Evolutionary conservation across 1,140 invertebrate species (phyloP), one percentile per base, ranked within the genome.

Genomic region (Akabosia matsudoensis): DNA sequence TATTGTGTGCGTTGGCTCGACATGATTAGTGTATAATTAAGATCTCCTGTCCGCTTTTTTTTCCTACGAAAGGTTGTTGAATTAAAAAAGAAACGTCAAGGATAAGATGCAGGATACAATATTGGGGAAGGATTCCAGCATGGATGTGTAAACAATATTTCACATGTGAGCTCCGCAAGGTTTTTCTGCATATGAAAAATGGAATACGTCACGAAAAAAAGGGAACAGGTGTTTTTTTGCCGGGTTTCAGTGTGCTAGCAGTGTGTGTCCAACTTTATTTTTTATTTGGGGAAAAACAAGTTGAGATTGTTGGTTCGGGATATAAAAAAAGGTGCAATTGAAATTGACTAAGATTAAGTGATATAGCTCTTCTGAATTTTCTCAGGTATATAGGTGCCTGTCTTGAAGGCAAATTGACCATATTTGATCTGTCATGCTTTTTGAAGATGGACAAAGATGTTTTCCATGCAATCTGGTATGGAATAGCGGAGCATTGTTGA

Each of bases 391-490:
- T 13, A 30, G n/a, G 10, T n/a, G 28, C 26, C 61, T 67, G 24
- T 24, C 61, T 67, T 31, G 26, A 28, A 67, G 61, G 61, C 61
- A 67, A 67, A 67, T 67, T 67, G 31, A 31, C 61, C 61, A 67
- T 67, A 67, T 67, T 67, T 67, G 61, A 67, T 67, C 61, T 67
- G 3, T 18, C 24, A 24, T 61, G 14, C 54, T 10, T 61, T 14
- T 61, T 61, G 54, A 61, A 24, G 54, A 22, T 61, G 4, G 7
- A 22, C 54, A 61, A 4, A 10, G 54, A 61, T 10, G 54, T 16
- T 61, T 24, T 10, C 18, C 18, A 45, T 45, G 37, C 18, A 18
- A 45, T 45, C 37, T 10, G 37, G 37, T 10, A 45, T 45, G 7
- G 18, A 10, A 45, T 45, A n/a, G n/a, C n/a, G n/a, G n/a, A n/a